These are phyloP conservation scores for Halcyon chelicuti DNA, from an alignment of 2,797 vertebrate species.

Conservation along the genomic window DNA sequence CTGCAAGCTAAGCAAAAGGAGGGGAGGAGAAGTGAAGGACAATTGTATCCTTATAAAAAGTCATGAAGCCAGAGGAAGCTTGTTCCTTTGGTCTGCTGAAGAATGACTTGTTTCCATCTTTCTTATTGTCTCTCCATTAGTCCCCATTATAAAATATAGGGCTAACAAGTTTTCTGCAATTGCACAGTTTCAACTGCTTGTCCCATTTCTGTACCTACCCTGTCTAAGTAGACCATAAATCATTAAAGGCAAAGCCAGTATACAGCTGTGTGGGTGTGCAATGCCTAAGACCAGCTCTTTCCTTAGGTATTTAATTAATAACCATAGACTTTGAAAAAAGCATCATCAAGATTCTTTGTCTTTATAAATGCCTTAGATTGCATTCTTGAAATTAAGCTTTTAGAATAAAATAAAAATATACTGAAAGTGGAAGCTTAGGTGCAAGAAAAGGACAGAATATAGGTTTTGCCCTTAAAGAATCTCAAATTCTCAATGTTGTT, in stretches of 20 bases:
- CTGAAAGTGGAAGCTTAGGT: background rate
- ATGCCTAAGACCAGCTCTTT: background rate
- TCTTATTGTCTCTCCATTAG: background rate
- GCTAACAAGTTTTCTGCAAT: background rate
- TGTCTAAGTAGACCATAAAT: background rate
- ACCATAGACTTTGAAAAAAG: background rate
- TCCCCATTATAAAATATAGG: accelerated
- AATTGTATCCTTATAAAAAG: background rate
- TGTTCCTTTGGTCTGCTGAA: background rate
- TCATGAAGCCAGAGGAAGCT: background rate
- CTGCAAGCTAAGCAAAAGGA: background rate
- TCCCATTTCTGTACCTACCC: background rate
- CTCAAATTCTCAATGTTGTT: background rate
- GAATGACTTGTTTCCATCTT: background rate
- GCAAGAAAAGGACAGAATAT: background rate
- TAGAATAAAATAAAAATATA: background rate
- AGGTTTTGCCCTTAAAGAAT: background rate
- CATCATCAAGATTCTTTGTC: background rate
- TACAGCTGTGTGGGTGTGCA: background rate
- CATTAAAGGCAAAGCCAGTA: background rate
- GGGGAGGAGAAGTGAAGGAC: background rate
- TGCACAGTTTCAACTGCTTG: background rate
- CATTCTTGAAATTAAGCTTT: background rate
- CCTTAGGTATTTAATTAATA: background rate
- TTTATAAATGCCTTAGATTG: background rate